Evolutionary conservation across 1,140 invertebrate species (phyloP).

Genomic region (Lamellibrachia luymesi): DNA sequence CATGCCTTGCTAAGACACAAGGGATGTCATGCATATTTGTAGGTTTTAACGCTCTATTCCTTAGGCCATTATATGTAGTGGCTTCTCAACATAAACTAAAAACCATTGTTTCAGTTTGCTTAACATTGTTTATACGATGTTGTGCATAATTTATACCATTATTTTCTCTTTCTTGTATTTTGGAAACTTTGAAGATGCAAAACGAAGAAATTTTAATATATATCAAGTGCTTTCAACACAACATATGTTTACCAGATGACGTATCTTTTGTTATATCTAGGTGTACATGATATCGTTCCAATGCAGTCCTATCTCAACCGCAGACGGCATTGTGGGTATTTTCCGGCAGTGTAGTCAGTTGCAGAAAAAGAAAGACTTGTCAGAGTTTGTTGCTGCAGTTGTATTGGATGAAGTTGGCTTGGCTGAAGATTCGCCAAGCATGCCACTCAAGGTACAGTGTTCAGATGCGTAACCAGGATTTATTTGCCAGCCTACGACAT

Average conservation of each 20-base stretch:
- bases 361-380: conserved; percentile 42
- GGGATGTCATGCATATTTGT: neutral
- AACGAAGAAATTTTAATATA: too few relatives aligned
- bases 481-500: neutral
- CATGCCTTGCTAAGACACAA: too few relatives aligned
- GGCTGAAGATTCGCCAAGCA: conserved; percentile 45
- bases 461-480: neutral
- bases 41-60: neutral
- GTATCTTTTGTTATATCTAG: conserved; percentile 25
- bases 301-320: conserved; percentile 46
- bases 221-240: neutral
- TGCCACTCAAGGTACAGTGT: conserved; percentile 47
- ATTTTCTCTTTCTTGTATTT: too few relatives aligned
- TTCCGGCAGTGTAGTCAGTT: conserved; percentile 46
- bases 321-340: conserved; percentile 48
- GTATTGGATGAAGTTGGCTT: conserved; percentile 52
- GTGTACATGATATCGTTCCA: conserved; percentile 52
- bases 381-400: conserved; percentile 47
- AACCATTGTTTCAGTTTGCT: too few relatives aligned
- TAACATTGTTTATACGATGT: too few relatives aligned
- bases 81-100: too few relatives aligned
- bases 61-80: neutral
- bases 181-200: too few relatives aligned
- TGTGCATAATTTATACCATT: too few relatives aligned
- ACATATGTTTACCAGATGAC: neutral